These are phyloP conservation scores for Reticulitermes speratus DNA, from an alignment of 1,140 invertebrate genomes.

Conservation along the genomic window DNA sequence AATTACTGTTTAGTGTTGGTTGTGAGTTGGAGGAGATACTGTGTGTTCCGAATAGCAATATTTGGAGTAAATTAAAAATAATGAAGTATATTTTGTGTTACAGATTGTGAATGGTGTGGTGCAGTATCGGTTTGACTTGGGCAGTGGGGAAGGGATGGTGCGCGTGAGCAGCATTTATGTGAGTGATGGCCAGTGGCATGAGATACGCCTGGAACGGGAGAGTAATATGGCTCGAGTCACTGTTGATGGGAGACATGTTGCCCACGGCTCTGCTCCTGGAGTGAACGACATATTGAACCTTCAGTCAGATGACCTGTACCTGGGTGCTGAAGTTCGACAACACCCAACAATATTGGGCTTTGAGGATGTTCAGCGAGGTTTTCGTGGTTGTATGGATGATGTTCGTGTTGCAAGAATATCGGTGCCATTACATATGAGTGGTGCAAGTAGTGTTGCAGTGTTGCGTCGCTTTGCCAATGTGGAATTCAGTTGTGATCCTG, in stretches of 20 bases:
- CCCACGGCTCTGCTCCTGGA: slow-evolving; percentile 77
- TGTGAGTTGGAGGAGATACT: no score
- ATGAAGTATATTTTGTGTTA: slow-evolving; percentile 33
- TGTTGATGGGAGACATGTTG: slow-evolving; percentile 75
- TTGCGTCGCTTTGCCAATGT: slow-evolving; percentile 73
- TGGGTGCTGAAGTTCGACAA: slow-evolving; percentile 74
- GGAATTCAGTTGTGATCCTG: slow-evolving; percentile 72
- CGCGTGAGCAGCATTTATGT: slow-evolving; percentile 71
- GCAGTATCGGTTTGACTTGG: slow-evolving; percentile 87
- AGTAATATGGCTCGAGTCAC: slow-evolving; percentile 74
- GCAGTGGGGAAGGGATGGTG: slow-evolving; percentile 85
- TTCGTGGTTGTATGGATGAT: slow-evolving; percentile 89
- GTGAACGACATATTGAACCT: slow-evolving; percentile 82
- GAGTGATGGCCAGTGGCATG: slow-evolving; percentile 89
- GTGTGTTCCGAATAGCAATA: no score
- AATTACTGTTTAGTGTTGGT: no score
- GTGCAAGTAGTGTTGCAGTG: slow-evolving; percentile 64
- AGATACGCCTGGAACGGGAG: slow-evolving; percentile 76
- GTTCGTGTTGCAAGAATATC: slow-evolving; percentile 73
- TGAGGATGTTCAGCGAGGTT: slow-evolving; percentile 76
- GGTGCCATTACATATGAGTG: slow-evolving; percentile 73
- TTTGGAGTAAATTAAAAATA: not conserved
- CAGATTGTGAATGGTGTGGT: slow-evolving; percentile 75
- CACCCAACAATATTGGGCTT: slow-evolving; percentile 67
- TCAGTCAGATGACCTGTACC: slow-evolving; percentile 78